Evolutionary conservation across 2,888 invertebrate species (phyloP).

Genomic region (Choristoneura rosaceana): DNA sequence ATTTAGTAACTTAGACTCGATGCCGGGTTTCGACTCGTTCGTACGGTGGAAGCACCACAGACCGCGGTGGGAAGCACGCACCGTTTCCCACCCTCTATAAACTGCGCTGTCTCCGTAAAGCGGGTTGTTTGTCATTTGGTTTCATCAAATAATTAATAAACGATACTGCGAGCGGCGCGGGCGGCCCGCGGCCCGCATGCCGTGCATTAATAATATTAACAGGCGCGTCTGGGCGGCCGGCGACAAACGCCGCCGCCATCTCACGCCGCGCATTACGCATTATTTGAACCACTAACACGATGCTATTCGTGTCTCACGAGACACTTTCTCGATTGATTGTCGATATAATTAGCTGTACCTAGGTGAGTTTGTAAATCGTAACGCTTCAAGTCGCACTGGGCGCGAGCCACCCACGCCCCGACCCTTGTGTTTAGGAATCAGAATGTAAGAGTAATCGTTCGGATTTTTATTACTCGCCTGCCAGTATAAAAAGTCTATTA

Average conservation of each 20-base stretch:
- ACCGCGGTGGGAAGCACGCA: conserved; percentile 62
- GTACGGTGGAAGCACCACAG: conserved; percentile 48
- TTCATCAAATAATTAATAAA: conserved; percentile 66
- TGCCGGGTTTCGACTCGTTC: conserved; percentile 32
- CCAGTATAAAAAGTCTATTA: conserved; percentile 56
- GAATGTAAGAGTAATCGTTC: conserved; percentile 46
- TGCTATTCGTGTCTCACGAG: conserved; percentile 61
- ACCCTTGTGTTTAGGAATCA: conserved; percentile 43
- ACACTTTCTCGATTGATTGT: conserved; percentile 70
- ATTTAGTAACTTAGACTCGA: conserved; percentile 55
- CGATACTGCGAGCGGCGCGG: conserved; percentile 52
- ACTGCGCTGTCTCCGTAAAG: conserved; percentile 44
- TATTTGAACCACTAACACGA: conserved; percentile 52
- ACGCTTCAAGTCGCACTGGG: conserved; percentile 39
- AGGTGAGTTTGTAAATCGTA: conserved; percentile 47
- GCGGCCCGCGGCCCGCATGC: conserved; percentile 66
- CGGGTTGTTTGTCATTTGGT: conserved; percentile 54
- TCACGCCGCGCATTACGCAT: conserved; percentile 45
- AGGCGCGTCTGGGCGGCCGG: conserved; percentile 48
- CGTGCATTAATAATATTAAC: conserved; percentile 65
- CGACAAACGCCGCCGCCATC: conserved; percentile 37
- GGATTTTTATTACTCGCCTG: conserved; percentile 55
- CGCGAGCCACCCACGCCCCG: conserved; percentile 46
- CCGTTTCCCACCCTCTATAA: conserved; percentile 62
- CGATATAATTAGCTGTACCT: conserved; percentile 62